Evolutionary conservation across 1,140 invertebrate genomes (phyloP).

Genomic region (Drosophila pseudoobscura): DNA sequence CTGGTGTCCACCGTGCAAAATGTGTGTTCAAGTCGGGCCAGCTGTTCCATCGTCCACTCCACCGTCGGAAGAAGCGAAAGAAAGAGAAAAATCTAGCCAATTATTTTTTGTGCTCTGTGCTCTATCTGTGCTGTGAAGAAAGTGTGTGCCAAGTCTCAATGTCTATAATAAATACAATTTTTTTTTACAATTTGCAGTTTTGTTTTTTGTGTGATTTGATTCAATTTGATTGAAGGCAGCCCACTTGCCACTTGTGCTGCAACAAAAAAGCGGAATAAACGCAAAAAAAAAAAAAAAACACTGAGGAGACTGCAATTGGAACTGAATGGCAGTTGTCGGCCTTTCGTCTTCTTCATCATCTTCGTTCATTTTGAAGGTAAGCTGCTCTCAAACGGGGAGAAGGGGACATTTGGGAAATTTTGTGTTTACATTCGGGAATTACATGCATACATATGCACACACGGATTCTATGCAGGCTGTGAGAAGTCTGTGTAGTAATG

Average conservation of each 20-base stretch:
- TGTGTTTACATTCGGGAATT: constrained; percentile 5
- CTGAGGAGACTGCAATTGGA: constrained; percentile 42
- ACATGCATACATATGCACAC: not conserved
- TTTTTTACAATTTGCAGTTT: constrained; percentile 70
- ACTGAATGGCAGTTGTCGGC: constrained; percentile 35
- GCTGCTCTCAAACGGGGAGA: constrained; percentile 27
- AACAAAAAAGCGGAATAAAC: constrained; percentile 14
- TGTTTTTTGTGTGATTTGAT: constrained; percentile 41
- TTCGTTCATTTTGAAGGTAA: constrained; percentile 35
- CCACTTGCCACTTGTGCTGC: constrained; percentile 27
- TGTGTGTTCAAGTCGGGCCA: constrained; percentile 64
- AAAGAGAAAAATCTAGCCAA: constrained; percentile 67
- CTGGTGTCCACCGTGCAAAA: constrained; percentile 47
- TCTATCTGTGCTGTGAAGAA: constrained; percentile 61
- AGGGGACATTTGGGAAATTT: constrained; percentile 12
- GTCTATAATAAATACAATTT: constrained; percentile 73
- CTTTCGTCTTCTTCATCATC: constrained; percentile 1
- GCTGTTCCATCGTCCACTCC: constrained; percentile 49
- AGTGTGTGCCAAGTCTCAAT: constrained; percentile 56
- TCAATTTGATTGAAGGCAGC: constrained; percentile 66
- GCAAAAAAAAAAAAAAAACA: constrained; percentile 42
- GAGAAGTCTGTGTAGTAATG: no score
- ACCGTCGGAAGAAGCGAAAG: constrained; percentile 5
- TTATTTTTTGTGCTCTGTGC: constrained; percentile 50
- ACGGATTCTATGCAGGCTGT: no score